Evolutionary conservation across 2,113 vertebrate genomes (phyloP).

Genomic region (Rafetus swinhoei): DNA sequence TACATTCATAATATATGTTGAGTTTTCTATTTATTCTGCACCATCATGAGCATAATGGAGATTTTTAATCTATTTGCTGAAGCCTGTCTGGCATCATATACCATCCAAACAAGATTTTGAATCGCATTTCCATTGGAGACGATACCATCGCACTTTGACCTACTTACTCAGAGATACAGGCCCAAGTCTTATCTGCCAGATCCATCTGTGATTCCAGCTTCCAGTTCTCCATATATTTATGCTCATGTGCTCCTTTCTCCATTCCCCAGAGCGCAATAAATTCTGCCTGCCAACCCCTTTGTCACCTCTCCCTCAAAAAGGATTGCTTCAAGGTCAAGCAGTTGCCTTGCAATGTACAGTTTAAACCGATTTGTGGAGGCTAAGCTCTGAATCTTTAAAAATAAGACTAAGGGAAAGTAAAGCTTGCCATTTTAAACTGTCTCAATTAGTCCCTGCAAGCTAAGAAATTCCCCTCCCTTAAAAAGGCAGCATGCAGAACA

Average conservation of each 20-base stretch:
- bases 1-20: conserved; percentile 30
- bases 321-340: conserved; percentile 78
- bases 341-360: conserved; percentile 71
- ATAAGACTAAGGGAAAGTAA: conserved; percentile 70
- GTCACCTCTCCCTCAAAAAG: conserved; percentile 73
- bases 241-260: conserved; percentile 58
- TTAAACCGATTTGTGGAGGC: conserved; percentile 81
- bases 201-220: conserved; percentile 61
- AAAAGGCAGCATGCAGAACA: conserved; percentile 60
- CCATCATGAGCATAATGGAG: conserved; percentile 40
- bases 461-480: conserved; percentile 53
- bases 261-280: conserved; percentile 66
- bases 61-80: conserved; percentile 60
- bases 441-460: conserved; percentile 53
- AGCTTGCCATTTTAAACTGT: conserved; percentile 73
- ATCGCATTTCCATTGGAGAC: conserved; percentile 47
- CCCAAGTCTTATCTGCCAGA: conserved; percentile 66
- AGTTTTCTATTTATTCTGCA: conserved; percentile 47
- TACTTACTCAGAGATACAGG: conserved; percentile 55
- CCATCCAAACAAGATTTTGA: conserved; percentile 54
- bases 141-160: conserved; percentile 54
- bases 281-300: conserved; percentile 68
- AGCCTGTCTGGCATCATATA: conserved; percentile 37
- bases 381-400: conserved; percentile 76
- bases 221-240: conserved; percentile 68